Conservation (phyloP, 2,888 invertebrate species). For the Eugnorisma glareosa region DNA sequence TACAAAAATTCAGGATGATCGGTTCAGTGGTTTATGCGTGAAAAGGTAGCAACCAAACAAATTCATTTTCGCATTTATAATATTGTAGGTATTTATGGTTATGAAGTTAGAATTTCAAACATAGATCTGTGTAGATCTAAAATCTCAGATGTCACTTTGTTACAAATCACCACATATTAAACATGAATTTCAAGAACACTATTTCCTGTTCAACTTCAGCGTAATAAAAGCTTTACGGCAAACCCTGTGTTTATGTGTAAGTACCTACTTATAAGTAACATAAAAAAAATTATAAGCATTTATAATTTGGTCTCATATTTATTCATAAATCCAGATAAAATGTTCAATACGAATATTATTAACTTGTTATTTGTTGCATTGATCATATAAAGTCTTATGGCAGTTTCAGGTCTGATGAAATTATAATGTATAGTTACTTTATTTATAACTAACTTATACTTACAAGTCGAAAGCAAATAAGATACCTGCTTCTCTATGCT, state of each 20-base stretch:
- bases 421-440: neutral
- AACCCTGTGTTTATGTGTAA: neutral
- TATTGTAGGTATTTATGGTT: no score
- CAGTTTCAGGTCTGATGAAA: neutral
- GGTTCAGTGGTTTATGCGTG: no score
- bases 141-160: neutral
- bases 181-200: neutral
- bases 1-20: no score
- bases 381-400: neutral
- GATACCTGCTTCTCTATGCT: conserved; percentile 17
- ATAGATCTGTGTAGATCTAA: neutral
- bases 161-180: neutral
- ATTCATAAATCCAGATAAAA: neutral
- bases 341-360: neutral
- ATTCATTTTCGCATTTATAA: no score
- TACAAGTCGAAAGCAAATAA: neutral
- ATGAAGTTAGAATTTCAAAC: neutral
- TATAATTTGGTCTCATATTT: neutral
- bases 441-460: neutral
- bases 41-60: no score
- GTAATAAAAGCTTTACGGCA: neutral
- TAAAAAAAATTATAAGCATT: neutral
- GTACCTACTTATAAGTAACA: neutral
- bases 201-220: neutral
- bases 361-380: neutral